Evolutionary conservation across 2,113 vertebrate species (phyloP), one percentile per base, ranked within the genome.

Genomic region (Edolisoma coerulescens): DNA sequence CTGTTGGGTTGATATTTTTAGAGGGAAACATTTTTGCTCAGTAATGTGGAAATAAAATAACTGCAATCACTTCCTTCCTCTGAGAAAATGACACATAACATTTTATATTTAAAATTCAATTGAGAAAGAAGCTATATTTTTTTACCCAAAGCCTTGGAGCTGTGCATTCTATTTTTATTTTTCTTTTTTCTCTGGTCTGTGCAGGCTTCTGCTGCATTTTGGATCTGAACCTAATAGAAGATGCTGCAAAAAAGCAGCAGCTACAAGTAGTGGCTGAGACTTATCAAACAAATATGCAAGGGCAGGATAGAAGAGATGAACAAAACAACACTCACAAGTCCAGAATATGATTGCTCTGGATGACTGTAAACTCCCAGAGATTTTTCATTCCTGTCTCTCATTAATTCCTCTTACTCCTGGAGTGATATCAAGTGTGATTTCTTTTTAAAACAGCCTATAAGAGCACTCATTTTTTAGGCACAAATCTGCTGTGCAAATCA

Each of bases 1-100:
- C 50, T n/a, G 22, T 39, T 52, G 32, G 42, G 22, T 61, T 69
- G 84, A 59, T 91, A 77, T 84, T 91, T 94, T 89, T 84, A 82
- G 68, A 96, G 33, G 45, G 30, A 87, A 91, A 89, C 2, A 30
- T 53, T 91, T 94, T 84, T 79, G 32, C 70, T 57, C 33, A 63
- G 68, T 74, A 90, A 85, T 77, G 74, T 18, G 47, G 32, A 84
- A 95, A 90, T 76, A 87, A 81, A 97, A 71, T 56, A 79, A 91
- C 69, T 80, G 30, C 47, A 67, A 73, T 79, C 67, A 44, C 52
- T 77, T 61, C 47, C 65, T 85, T 76, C 67, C 45, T 85, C 89
- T 26, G 63, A 77, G 63, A 96, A 96, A 96, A 77, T 13, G 39
- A 83, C 59, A 88, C 37, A 35, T 20, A 60, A 41, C 70, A 69